Evolutionary conservation across 2,113 vertebrate species (phyloP).

Genomic region (Plectropomus leopardus): DNA sequence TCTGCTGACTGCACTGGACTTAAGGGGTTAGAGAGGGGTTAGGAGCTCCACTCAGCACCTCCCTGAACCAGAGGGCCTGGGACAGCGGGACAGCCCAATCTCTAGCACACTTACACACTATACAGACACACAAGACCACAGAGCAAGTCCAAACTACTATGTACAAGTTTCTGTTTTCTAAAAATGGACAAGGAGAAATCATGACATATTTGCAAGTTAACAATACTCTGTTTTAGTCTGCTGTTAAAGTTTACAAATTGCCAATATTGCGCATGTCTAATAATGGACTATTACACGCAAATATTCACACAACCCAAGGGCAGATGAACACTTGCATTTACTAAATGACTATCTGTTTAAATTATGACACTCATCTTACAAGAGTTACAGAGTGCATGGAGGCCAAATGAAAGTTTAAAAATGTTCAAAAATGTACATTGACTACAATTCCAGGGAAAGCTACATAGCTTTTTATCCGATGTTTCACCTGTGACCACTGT

Average conservation of each 20-base stretch:
- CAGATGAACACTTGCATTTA: neutral
- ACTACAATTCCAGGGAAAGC: too few relatives aligned
- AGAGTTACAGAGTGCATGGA: neutral
- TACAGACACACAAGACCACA: constrained; percentile 1
- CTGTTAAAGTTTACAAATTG: neutral
- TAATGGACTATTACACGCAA: constrained; percentile 2
- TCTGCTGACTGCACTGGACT: constrained; percentile 75
- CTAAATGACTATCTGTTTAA: neutral
- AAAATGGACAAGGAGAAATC: neutral
- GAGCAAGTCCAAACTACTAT: neutral
- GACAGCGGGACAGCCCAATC: constrained; percentile 34
- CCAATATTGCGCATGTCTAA: constrained; percentile 5
- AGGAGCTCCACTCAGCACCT: constrained; percentile 69
- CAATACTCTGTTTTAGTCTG: neutral
- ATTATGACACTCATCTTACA: neutral
- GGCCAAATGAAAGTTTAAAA: neutral
- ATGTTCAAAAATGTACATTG: too few relatives aligned
- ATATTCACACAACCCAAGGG: neutral
- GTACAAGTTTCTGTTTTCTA: neutral
- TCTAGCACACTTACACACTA: constrained; percentile 23
- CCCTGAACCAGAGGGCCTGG: constrained; percentile 48
- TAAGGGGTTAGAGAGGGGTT: constrained; percentile 81
- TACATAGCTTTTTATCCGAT: too few relatives aligned
- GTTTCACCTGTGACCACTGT: too few relatives aligned
- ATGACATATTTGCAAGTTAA: neutral